phyloP scores from a whole-genome alignment of 2,888 invertebrate genomes.

The Dasysyrphus tricinctus region DNA sequence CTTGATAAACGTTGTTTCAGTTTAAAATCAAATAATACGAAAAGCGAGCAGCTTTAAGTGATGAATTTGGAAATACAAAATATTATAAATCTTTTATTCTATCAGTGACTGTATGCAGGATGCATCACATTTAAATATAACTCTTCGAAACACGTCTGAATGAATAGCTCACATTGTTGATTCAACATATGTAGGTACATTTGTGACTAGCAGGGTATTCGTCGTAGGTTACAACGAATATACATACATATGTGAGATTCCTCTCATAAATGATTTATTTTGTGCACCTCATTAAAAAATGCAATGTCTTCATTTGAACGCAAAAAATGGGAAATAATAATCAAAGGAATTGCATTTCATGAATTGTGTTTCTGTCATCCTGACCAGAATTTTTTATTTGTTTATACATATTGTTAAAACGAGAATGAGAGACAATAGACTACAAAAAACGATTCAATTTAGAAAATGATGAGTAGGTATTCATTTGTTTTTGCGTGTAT shows the following conservation, averaged over 20 bases:
- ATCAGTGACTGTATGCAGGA: neutral
- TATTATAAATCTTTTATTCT: neutral
- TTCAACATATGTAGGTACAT: neutral
- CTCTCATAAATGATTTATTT: constrained; percentile 56
- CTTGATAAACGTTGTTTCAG: too few species aligned
- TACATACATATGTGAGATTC: neutral
- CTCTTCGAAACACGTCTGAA: constrained; percentile 15
- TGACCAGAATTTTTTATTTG: constrained; percentile 12
- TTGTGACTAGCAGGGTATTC: neutral
- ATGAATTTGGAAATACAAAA: too few species aligned
- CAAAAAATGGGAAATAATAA: constrained; percentile 39
- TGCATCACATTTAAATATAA: neutral
- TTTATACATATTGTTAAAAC: constrained; percentile 49
- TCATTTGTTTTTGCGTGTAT: neutral
- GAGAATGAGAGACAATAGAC: constrained; percentile 13
- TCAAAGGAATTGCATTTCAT: constrained; percentile 50
- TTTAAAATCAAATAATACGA: too few species aligned
- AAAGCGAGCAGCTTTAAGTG: too few species aligned
- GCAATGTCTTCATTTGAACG: constrained; percentile 36
- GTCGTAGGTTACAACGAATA: neutral
- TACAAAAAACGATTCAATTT: neutral
- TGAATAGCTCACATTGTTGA: constrained; percentile 54
- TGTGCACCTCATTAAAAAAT: constrained; percentile 67
- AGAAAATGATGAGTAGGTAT: constrained; percentile 40
- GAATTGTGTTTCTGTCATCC: constrained; percentile 39